phyloP scores from a whole-genome alignment of 64 coral and sea anemone species.

The Stichodactyla mertensii region DNA sequence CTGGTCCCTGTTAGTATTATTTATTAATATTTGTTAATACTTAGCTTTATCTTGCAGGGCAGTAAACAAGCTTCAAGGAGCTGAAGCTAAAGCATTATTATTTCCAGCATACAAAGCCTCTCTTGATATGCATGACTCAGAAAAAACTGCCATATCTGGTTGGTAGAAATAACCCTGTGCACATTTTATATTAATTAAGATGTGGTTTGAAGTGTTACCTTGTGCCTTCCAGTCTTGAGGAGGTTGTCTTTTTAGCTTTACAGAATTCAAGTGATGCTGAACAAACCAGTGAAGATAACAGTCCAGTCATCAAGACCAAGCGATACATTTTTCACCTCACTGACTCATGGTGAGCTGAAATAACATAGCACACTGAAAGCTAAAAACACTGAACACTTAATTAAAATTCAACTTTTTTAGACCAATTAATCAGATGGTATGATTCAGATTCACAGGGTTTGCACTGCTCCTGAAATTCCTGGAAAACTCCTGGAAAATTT shows the following conservation, averaged over 20 bases:
- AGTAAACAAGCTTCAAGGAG: constrained; percentile 1
- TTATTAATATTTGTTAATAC: not conserved
- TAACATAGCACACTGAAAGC: not conserved
- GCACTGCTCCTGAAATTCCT: too few species aligned
- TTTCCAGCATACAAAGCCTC: constrained; percentile 23
- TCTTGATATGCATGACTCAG: constrained; percentile 72
- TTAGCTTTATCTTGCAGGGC: not conserved
- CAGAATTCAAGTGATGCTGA: constrained; percentile 2
- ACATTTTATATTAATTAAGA: too few species aligned
- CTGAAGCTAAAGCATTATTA: not conserved
- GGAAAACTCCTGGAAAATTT: too few species aligned
- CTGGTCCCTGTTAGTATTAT: not conserved
- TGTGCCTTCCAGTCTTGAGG: too few species aligned
- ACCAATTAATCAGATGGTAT: too few species aligned
- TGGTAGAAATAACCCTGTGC: not conserved
- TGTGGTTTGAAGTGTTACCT: too few species aligned
- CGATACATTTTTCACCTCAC: constrained; percentile 14
- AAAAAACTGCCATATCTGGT: constrained; percentile 82
- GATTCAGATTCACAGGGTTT: too few species aligned
- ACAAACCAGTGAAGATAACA: not conserved
- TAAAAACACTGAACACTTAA: not conserved
- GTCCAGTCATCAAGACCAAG: constrained; percentile 2
- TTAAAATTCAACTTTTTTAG: too few species aligned
- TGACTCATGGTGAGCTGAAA: not conserved
- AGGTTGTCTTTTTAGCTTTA: not conserved